Conservation (phyloP, 37 sponge, comb jelly and placozoan genomes). For the Halisarca cf. caerulea region DNA sequence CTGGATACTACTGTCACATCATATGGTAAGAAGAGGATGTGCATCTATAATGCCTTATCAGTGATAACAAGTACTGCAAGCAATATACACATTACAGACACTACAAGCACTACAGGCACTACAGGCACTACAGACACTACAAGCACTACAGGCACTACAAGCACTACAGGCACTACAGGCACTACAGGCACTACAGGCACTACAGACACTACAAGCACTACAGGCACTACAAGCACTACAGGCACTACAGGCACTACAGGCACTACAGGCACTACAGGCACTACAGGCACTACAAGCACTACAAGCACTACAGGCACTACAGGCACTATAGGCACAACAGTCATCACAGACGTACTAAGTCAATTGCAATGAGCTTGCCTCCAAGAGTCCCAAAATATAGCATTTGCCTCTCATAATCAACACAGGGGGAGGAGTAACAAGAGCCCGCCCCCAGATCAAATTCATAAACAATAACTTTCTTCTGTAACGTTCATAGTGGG, state of each 20-base stretch:
- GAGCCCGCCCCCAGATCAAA: slow-evolving; percentile 73
- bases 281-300: too few relatives aligned
- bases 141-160: too few relatives aligned
- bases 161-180: too few relatives aligned
- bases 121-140: background rate
- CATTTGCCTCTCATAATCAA: slow-evolving; percentile 25
- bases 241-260: too few relatives aligned
- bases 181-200: too few relatives aligned
- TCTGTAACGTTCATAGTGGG: slow-evolving; percentile 5
- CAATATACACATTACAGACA: too few relatives aligned
- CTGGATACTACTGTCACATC: too few relatives aligned
- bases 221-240: too few relatives aligned
- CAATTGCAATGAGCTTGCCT: slow-evolving; percentile 53
- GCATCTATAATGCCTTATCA: background rate
- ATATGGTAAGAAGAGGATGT: too few relatives aligned
- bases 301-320: too few relatives aligned
- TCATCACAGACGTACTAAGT: slow-evolving; percentile 40
- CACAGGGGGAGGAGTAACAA: slow-evolving; percentile 71
- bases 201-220: background rate
- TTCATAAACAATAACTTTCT: slow-evolving; percentile 24
- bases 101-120: too few relatives aligned
- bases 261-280: background rate
- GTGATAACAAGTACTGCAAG: background rate
- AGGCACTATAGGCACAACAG: background rate
- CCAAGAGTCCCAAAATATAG: slow-evolving; percentile 71